These are phyloP conservation scores for Gallinago solitaria DNA, from an alignment of 2,797 vertebrate species.

Conservation along the genomic window DNA sequence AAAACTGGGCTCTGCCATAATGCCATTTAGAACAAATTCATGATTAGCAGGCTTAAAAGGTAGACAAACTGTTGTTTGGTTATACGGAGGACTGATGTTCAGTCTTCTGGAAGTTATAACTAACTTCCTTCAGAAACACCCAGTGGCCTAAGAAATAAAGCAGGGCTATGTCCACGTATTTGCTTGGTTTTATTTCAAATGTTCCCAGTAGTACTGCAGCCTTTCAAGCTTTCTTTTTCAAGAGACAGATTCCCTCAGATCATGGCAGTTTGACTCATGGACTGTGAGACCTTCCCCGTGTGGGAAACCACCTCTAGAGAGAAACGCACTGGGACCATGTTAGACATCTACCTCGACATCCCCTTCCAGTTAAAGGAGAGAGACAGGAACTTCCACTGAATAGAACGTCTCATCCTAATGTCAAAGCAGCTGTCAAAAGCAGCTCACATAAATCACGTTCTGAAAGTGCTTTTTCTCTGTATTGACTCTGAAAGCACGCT, in stretches of 20 bases:
- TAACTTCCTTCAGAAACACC: neutral
- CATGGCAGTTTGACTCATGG: neutral
- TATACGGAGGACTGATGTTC: neutral
- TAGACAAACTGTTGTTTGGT: neutral
- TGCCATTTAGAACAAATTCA: neutral
- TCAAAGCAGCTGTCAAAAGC: neutral
- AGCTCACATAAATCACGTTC: neutral
- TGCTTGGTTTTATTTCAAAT: neutral
- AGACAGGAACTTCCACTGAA: neutral
- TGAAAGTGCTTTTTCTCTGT: conserved; percentile 9
- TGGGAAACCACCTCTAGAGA: neutral
- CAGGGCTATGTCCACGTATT: neutral
- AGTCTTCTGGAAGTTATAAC: neutral
- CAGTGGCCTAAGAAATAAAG: neutral
- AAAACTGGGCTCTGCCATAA: neutral
- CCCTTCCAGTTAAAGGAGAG: neutral
- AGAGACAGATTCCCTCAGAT: neutral
- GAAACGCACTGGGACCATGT: neutral
- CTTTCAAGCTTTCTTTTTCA: neutral
- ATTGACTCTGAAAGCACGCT: neutral
- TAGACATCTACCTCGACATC: neutral
- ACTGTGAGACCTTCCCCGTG: neutral
- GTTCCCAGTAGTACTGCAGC: neutral
- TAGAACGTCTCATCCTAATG: neutral
- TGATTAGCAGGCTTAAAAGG: neutral